Evolutionary conservation across 2,113 vertebrate species (phyloP).

Genomic region (Tringa solitaria): DNA sequence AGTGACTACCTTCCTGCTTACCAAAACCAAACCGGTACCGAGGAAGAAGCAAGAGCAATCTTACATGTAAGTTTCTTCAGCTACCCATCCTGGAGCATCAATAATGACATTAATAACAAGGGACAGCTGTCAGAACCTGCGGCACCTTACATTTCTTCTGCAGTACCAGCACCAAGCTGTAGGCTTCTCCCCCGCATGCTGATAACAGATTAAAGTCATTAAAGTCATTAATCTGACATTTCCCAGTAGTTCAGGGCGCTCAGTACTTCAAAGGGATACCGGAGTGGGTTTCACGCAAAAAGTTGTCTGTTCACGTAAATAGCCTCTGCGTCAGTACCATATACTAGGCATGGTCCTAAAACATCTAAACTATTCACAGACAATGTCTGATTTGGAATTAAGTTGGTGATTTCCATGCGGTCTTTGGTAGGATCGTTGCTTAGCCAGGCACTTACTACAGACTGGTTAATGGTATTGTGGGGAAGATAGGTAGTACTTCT

Average conservation of each 20-base stretch:
- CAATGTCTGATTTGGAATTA: constrained; percentile 88
- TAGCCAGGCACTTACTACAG: constrained; percentile 88
- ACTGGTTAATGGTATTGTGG: constrained; percentile 79
- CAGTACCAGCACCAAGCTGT: background rate
- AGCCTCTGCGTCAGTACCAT: constrained; percentile 93
- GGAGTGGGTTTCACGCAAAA: constrained; percentile 59
- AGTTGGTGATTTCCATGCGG: constrained; percentile 90
- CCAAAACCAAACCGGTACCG: background rate
- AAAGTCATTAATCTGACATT: background rate
- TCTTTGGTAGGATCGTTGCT: constrained; percentile 88
- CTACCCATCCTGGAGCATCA: background rate
- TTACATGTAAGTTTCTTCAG: background rate
- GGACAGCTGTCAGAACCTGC: background rate
- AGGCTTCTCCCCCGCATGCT: background rate
- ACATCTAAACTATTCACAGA: constrained; percentile 95
- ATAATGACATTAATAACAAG: accelerated
- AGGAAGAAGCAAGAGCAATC: background rate
- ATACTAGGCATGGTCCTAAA: constrained; percentile 92
- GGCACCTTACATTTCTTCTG: background rate
- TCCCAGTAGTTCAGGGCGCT: background rate
- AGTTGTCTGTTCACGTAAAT: constrained; percentile 91
- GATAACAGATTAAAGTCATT: background rate
- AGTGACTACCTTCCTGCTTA: background rate
- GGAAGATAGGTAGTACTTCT: constrained; percentile 84
- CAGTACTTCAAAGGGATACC: background rate